Base-by-base conservation (phyloP, 2,797 vertebrate species). In the Margarornis squamiger region DNA sequence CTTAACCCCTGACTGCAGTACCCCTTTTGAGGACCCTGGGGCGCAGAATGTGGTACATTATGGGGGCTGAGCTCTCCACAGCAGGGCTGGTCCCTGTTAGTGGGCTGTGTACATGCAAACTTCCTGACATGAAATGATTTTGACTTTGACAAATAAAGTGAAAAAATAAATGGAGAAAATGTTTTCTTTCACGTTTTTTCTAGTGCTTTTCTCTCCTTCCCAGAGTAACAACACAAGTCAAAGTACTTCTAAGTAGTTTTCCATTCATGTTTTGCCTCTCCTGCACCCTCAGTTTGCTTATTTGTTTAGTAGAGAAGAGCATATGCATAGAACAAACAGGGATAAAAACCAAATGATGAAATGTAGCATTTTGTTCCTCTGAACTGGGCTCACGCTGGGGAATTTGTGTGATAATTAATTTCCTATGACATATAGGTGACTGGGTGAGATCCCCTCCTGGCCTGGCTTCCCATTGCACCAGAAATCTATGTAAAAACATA, bases 361-460 rank as follows among this genome's bases (percentile, higher is more conserved):
- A 58, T 10, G 8, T 9, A 77, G 5, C n/a, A 21, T 16, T 80
- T 74, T 73, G 6, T 58, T 81, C 20, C 22, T n/a, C 65, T 77
- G 32, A 72, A 67, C 18, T 57, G n/a, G 20, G 2, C 7, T 83
- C 7, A 75, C 0, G 0, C 8, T 30, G 59, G 8, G 49, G 46
- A 88, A 62, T 68, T 78, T 72, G 8, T 81, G 32, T 70, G 54
- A n/a, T 68, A 86, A 70, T 46, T 59, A 22, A 52, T 86, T 61
- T 88, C 30, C 49, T 78, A 30, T 1, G 0, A 38, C 29, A 29
- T 54, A 9, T 29, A 78, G 73, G 49, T 77, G 54, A 16, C 6
- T 45, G 55, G 10, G 8, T 78, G 45, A 86, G 34, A 84, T 77
- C 21, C 4, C 7, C 4, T 71, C 26, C 65, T 52, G 41, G 7